phyloP scores from a whole-genome alignment of 1,140 invertebrate species.

The Hyles vespertilio region DNA sequence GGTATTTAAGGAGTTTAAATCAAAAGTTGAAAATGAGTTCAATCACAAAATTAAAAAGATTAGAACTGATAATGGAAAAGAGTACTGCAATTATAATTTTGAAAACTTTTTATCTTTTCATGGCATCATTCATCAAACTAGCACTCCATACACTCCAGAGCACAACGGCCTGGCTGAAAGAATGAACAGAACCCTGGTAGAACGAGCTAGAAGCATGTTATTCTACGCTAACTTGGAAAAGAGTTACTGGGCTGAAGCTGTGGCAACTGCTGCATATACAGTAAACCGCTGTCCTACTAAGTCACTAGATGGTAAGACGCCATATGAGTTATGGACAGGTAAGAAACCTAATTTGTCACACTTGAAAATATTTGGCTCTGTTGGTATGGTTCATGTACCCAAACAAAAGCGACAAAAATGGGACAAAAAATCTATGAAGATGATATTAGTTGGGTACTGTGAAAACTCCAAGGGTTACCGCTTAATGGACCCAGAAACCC shows the following conservation, averaged over 20 bases:
- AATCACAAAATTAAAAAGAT: no score
- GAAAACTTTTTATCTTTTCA: conserved; percentile 13
- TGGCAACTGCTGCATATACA: conserved; percentile 11
- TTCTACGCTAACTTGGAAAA: not conserved
- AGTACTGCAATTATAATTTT: conserved; percentile 19
- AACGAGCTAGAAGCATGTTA: conserved; percentile 16
- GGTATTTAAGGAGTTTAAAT: no score
- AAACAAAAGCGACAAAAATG: conserved; percentile 50
- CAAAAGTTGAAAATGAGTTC: no score
- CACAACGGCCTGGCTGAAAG: conserved; percentile 5
- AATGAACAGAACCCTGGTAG: conserved; percentile 17
- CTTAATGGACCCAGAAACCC: conserved; percentile 31
- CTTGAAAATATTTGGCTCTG: conserved; percentile 53
- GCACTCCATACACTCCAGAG: conserved; percentile 17
- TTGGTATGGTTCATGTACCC: conserved; percentile 52
- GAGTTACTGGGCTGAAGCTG: no score
- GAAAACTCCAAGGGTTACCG: conserved; percentile 34
- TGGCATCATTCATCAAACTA: conserved; percentile 20
- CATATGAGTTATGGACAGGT: conserved; percentile 55
- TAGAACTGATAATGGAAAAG: no score
- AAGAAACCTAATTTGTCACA: conserved; percentile 41
- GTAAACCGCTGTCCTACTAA: conserved; percentile 27
- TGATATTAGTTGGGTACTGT: conserved; percentile 51
- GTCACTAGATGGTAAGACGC: conserved; percentile 30
- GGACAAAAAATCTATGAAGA: conserved; percentile 46